Evolutionary conservation across 1,140 invertebrate genomes (phyloP).

Genomic region (Chironomus striatipennis): DNA sequence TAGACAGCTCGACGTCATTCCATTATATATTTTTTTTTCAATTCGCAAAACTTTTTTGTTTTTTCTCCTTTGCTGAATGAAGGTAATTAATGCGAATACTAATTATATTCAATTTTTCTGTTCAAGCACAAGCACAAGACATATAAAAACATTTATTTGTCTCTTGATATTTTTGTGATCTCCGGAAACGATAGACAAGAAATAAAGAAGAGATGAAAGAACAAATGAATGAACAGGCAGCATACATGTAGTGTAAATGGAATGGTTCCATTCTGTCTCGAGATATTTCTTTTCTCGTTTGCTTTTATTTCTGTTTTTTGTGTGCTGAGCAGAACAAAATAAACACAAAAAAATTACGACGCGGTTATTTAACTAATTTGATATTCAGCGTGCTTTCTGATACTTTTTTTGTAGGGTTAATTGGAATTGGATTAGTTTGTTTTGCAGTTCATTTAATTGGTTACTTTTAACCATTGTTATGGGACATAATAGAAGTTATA

Average conservation of each 20-base stretch:
- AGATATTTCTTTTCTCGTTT: neutral
- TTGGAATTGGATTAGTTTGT: no score
- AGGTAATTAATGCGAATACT: neutral
- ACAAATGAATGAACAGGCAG: neutral
- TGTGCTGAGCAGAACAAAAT: no score
- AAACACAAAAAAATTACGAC: no score
- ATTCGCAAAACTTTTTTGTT: neutral
- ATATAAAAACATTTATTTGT: neutral
- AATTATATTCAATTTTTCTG: neutral
- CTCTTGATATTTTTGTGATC: neutral
- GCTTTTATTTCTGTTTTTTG: no score
- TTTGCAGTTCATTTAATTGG: no score
- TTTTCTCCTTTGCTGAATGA: neutral
- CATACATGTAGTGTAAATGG: neutral
- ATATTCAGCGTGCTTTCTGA: neutral
- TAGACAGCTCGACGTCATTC: neutral
- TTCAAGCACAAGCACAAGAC: no score
- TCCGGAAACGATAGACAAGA: neutral
- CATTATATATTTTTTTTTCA: no score
- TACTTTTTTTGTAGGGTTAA: neutral
- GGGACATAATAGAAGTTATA: no score
- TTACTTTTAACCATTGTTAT: no score
- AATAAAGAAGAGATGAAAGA: neutral
- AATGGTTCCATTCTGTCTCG: neutral
- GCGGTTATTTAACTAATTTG: neutral